A percentile compares a stretch with the other conserved stretches of the same genome.
Evolutionary conservation across 2,888 invertebrate species (phyloP).

Genomic region (Petrolisthes cinctipes): DNA sequence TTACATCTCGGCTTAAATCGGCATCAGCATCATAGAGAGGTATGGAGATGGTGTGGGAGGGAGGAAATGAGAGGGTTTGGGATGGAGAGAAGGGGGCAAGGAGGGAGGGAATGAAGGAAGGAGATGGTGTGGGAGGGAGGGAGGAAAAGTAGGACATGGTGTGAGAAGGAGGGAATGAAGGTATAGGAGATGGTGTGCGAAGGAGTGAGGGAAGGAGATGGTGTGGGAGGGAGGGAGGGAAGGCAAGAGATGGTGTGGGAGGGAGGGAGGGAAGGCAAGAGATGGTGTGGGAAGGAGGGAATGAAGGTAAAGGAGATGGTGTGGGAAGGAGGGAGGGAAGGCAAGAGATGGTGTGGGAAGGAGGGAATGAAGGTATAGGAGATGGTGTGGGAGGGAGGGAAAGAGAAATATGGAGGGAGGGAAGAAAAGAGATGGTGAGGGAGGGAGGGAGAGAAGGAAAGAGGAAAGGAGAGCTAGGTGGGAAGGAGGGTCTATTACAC

Average conservation of each 20-base stretch:
- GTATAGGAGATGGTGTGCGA: not conserved
- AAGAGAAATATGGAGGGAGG: not conserved
- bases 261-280: too few relatives aligned
- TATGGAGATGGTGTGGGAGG: not conserved
- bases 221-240: not conserved
- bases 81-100: not conserved
- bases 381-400: not conserved
- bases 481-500: not conserved
- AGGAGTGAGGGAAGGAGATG: not conserved
- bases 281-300: not conserved
- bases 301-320: not conserved
- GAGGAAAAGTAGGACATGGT: not conserved
- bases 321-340: constrained; percentile 9
- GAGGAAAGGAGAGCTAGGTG: not conserved
- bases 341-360: not conserved
- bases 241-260: not conserved
- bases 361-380: not conserved
- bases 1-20: too few relatives aligned
- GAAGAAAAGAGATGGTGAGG: constrained; percentile 7
- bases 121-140: not conserved
- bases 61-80: not conserved
- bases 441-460: constrained; percentile 5
- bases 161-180: not conserved
- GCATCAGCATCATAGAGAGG: too few relatives aligned
- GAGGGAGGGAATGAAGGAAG: not conserved